Base-by-base conservation (phyloP, 2,113 vertebrate genomes). In the Sorex araneus region DNA sequence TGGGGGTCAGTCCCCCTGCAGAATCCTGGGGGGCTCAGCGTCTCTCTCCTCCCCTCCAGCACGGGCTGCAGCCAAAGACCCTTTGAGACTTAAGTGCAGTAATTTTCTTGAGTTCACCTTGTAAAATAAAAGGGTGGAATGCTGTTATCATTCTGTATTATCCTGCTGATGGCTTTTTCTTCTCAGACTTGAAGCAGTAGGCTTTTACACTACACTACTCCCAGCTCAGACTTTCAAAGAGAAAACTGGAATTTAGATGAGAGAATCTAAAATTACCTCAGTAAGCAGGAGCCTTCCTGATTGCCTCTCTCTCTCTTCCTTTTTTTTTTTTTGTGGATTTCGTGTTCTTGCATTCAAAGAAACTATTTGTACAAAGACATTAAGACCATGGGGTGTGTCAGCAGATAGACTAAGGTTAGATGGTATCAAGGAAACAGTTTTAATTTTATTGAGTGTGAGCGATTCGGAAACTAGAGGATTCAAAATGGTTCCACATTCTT, bases 191-290 rank as follows among this genome's bases (percentile, higher is more conserved):
- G 8, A 89, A 75, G 47, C 32, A 75, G 9, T 74, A 32, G 18
- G 8, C 18, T 45, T 94, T 89, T 82, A 74, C 19, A 70, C 66
- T 18, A 30, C n/a, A 45, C 4, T 30, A 57, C 25, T 78, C 92
- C 83, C 25, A 79, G 50, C 50, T 73, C 23, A 66, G 40, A 87
- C 36, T 43, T 77, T 88, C 13, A 30, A 57, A 93, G 63, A 60
- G 36, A 21, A 85, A 80, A 84, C 19, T 79, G 15, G 50, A 84
- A 74, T 79, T 54, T 63, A 57, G 23, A 79, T 34, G 57, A n/a
- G 18, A 0, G 4, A 0, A 21, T 74, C 45, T 47, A 16, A 76
- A 85, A 60, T 85, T 78, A 57, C 32, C 34, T 77, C 54, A 2
- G n/a, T 43, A 43, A 71, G 50, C 16, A 80, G n/a, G 60, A 34